Evolutionary conservation across 2,888 invertebrate species (phyloP), one percentile per base, ranked within the genome.

Genomic region (Girardia tigrina): DNA sequence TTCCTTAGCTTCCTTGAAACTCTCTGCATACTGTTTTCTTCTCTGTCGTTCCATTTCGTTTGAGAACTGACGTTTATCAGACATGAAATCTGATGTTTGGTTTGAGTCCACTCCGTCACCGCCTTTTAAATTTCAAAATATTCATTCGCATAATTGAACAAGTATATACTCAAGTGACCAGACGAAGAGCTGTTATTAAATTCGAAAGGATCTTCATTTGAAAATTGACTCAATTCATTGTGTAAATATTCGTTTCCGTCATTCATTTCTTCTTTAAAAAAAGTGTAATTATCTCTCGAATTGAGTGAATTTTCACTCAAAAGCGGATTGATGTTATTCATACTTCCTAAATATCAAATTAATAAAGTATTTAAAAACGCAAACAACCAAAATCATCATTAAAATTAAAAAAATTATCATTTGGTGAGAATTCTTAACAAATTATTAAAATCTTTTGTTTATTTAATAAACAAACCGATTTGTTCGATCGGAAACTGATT

Each of bases 21-120:
- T 56, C 23, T 56, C 8, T 4, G 56, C n/a, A 16, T 56, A 56
- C n/a, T 56, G 56, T n/a, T 56, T 56, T 12, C 56, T n/a, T 20
- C 56, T n/a, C n/a, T 56, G 56, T 56, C 56, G n/a, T n/a, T 56
- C 56, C 56, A 56, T 56, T 56, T 56, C 56, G n/a, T 56, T 56
- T 6, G 56, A 56, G n/a, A 56, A 56, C 23, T 56, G n/a, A 8
- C 56, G 56, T n/a, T 56, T 56, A 2, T 56, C 56, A 56, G n/a
- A 20, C n/a, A 4, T 20, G n/a, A 56, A 56, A 56, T 56, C 56
- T 23, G n/a, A 2, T 56, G n/a, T 56, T 2, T 20, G 23, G 4
- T 56, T 4, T 6, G 4, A 12, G 23, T 56, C 56, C 4, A 23
- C n/a, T 12, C 56, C 56, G 4, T 56, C 56, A 23, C 6, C n/a